phyloP scores from a whole-genome alignment of 2,797 vertebrate species.

The Phyllotis vaccarum region DNA sequence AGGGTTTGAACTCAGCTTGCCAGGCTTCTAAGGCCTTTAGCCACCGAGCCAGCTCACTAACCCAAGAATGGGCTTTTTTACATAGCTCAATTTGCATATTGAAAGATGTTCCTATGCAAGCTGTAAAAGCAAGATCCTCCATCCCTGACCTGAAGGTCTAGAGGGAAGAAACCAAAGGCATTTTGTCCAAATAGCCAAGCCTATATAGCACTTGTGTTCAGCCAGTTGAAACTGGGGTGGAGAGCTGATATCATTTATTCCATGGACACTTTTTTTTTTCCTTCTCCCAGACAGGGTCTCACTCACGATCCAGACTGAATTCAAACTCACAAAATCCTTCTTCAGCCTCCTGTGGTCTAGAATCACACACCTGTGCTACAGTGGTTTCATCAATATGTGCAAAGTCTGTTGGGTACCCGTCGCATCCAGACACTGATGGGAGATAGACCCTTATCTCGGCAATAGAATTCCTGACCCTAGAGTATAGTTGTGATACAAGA shows the following conservation, averaged over 20 bases:
- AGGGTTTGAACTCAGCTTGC: neutral
- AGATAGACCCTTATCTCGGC: neutral
- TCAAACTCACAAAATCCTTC: neutral
- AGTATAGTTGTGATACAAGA: neutral
- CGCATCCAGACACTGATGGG: no score
- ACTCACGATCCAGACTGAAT: neutral
- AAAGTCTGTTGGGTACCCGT: neutral
- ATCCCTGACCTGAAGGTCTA: neutral
- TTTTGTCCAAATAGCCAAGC: neutral
- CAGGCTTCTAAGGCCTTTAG: neutral
- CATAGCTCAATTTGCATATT: neutral
- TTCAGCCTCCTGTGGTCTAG: neutral
- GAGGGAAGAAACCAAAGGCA: neutral
- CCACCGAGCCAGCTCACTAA: neutral
- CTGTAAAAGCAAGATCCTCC: neutral
- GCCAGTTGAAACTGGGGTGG: neutral
- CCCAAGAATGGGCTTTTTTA: neutral
- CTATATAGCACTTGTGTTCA: neutral
- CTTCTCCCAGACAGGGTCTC: neutral
- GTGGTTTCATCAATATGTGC: neutral
- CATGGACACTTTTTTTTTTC: neutral
- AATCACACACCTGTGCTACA: neutral
- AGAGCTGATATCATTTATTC: neutral
- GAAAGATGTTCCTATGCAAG: neutral
- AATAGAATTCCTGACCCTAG: neutral